Evolutionary conservation across 2,888 invertebrate genomes (phyloP), one percentile per base, ranked within the genome.

Genomic region (Pocota personata): DNA sequence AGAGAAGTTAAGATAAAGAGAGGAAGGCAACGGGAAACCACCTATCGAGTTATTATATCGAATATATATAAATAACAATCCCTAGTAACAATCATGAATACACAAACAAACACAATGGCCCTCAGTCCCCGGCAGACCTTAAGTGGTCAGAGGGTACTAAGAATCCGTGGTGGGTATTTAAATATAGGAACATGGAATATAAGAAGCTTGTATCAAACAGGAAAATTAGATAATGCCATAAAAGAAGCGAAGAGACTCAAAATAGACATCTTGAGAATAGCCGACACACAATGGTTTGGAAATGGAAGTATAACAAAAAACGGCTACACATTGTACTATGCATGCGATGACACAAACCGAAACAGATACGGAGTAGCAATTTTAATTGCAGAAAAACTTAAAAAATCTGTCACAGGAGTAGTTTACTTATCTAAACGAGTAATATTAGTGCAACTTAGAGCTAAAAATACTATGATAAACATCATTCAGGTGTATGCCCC

Each of bases 41-140:
- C n/a, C 50, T n/a, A 1, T 37, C n/a, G n/a, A 37, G n/a, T 10
- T 48, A 4, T n/a, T 14, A 8, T 55, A 48, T 48, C 21, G 21
- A 48, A 48, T 21, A 48, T 10, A 48, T 48, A 48, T 48, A 48
- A 21, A 75, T 69, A 62, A 8, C 21, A 52, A 3, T 48, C 14
- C 48, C 50, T 50, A 50, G 21, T 24, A 50, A 50, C 24, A 0
- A 48, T 48, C 27, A 52, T 52, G 52, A 52, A n/a, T 14, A 27
- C 52, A 52, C 55, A 55, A 55, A 55, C 14, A 32, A 16, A n/a
- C 24, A 24, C 24, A 19, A 21, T 24, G 50, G 24, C 50, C 50
- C 24, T 48, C 48, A 48, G 19, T 48, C 48, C 48, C 48, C 19
- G 48, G 24, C 24, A 21, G 21, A 12, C 24, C 50, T 50, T 50